phyloP scores from a whole-genome alignment of 2,888 invertebrate genomes.

The Chymomyza fuscimana region DNA sequence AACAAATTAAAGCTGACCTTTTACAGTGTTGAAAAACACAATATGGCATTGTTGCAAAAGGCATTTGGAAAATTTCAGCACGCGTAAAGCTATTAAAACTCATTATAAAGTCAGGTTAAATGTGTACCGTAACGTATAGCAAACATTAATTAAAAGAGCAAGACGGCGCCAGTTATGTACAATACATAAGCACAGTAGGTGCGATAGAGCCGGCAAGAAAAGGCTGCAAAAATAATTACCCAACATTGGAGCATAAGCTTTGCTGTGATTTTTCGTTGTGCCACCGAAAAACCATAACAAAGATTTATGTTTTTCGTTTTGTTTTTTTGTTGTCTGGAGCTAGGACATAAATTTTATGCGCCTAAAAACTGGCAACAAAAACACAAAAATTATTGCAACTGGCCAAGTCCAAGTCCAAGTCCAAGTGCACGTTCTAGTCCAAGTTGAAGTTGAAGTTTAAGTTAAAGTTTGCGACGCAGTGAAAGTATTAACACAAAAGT shows the following conservation, averaged over 20 bases:
- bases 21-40: too few relatives aligned
- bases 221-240: constrained; percentile 38
- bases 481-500: constrained; percentile 53
- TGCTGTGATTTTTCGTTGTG: constrained; percentile 37
- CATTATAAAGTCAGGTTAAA: constrained; percentile 51
- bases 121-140: neutral
- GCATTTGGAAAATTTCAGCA: too few relatives aligned
- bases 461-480: constrained; percentile 28
- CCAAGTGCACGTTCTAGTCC: neutral
- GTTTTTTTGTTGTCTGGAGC: constrained; percentile 35
- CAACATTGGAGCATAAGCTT: constrained; percentile 12
- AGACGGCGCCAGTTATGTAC: neutral
- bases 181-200: neutral
- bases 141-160: constrained; percentile 45
- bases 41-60: too few relatives aligned
- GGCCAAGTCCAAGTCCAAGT: neutral
- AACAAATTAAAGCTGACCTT: too few relatives aligned
- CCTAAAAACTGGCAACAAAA: constrained; percentile 42
- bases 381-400: constrained; percentile 2
- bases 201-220: constrained; percentile 7
- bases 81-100: constrained; percentile 37
- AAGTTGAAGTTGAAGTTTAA: neutral
- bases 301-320: constrained; percentile 55
- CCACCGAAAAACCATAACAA: constrained; percentile 48
- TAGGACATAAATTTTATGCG: constrained; percentile 61